Evolutionary conservation across 2,888 invertebrate species (phyloP).

Genomic region (Calliscelio sp.): DNA sequence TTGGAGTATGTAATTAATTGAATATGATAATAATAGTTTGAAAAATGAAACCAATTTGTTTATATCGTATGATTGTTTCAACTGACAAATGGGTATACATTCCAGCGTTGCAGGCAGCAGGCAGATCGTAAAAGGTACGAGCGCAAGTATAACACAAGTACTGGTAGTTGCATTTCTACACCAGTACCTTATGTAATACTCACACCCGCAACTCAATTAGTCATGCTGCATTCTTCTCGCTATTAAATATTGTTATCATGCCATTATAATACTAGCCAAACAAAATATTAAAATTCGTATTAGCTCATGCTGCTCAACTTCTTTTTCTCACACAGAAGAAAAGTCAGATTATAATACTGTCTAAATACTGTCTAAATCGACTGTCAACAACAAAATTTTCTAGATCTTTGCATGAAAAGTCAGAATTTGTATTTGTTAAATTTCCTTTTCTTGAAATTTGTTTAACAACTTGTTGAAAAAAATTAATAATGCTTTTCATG

Average conservation of each 20-base stretch:
- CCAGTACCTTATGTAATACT: constrained; percentile 99
- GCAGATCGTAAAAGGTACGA: constrained; percentile 84
- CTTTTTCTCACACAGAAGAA: too few species aligned
- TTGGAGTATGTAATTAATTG: too few species aligned
- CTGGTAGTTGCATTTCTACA: constrained; percentile 89
- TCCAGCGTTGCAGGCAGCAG: constrained; percentile 81
- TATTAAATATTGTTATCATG: constrained; percentile 82
- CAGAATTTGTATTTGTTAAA: too few species aligned
- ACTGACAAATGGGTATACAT: constrained; percentile 67
- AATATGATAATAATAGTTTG: neutral
- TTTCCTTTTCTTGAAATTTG: too few species aligned
- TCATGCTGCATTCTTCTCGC: constrained; percentile 86
- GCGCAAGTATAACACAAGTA: constrained; percentile 97
- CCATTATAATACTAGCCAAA: constrained; percentile 81
- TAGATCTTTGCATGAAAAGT: too few species aligned
- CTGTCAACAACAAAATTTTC: too few species aligned
- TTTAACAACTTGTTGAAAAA: too few species aligned
- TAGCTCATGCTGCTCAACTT: constrained; percentile 85
- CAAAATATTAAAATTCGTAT: constrained; percentile 74
- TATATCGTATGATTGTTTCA: neutral
- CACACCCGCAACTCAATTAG: constrained; percentile 90
- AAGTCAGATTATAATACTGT: too few species aligned
- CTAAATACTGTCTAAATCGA: too few species aligned
- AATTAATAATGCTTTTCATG: too few species aligned
- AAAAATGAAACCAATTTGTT: neutral